Base-by-base conservation (phyloP, 2,113 vertebrate species). In the Indicator indicator region DNA sequence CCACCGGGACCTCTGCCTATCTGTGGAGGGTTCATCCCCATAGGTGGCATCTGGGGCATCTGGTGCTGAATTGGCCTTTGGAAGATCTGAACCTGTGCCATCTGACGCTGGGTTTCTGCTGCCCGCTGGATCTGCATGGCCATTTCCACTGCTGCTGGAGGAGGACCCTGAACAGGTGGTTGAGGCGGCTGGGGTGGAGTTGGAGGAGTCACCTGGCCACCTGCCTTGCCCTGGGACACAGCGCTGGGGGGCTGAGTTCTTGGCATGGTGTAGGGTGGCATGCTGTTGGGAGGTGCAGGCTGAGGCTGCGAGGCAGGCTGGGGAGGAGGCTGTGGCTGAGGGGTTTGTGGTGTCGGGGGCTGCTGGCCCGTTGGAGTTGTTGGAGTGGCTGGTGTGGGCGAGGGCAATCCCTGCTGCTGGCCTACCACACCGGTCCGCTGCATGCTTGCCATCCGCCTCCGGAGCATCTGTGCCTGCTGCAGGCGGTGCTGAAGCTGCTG, bases 91-190 rank as follows among this genome's bases (percentile, higher is more conserved):
- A 98, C 98, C 10, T 99, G 99, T 14, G 99, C 99, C 99, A 99
- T 98, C 97, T 99, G 99, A 94, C 99, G 98, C 95, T 99, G 99
- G 15, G 99, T 98, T 75, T 99, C 99, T 0, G 99, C 99, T 18
- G 99, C 99, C 93, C 99, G 98, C 92, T 99, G 99, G 92, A 99
- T 99, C 98, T 99, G 99, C 98, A 99, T 98, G 17, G 99, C 99
- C 78, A 99, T 99, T 94, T 99, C 99, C 87, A 99, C 99, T 1
- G 99, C 99, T n/a, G 99, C 99, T 0, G 98, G 98, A n/a, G 99
- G 99, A 44, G 99, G 99, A 7, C 99, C 99, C 32, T 97, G 98
- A 58, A 98, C 97, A 0, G 98, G 97, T 0, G 97, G 84, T 75
- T 96, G 93, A 40, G 97, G 91, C 23, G 97, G 96, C 94, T 98